These are phyloP conservation scores for Percina caprodes DNA, from an alignment of 2,113 vertebrate species.

Conservation along the genomic window DNA sequence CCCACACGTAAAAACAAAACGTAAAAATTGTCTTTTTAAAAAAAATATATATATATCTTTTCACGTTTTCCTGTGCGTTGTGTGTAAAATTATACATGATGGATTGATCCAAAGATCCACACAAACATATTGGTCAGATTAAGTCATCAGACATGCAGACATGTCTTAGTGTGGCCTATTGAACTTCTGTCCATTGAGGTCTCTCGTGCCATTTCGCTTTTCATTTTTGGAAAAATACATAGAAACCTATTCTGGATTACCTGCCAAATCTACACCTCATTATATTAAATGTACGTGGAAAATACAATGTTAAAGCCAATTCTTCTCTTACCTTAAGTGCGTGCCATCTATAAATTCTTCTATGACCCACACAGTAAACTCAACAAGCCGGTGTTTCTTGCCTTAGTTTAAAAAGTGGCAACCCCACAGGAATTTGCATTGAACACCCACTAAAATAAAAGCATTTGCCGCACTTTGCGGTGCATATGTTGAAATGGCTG, in stretches of 20 bases:
- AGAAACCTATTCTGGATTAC: background rate
- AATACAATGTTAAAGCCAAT: background rate
- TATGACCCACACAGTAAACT: conserved; percentile 36
- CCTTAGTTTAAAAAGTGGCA: conserved; percentile 43
- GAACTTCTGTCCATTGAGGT: background rate
- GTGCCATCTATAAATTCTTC: conserved; percentile 41
- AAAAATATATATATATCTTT: background rate
- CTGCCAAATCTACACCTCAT: conserved; percentile 1
- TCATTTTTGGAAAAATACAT: background rate
- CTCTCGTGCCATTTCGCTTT: background rate
- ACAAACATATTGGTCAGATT: conserved; percentile 13
- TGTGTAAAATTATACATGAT: background rate
- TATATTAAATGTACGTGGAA: background rate
- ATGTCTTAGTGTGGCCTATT: conserved; percentile 25
- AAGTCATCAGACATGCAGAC: conserved; percentile 42
- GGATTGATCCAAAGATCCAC: background rate
- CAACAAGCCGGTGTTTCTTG: conserved; percentile 23
- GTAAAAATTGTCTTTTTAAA: conserved; percentile 19
- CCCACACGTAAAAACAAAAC: conserved; percentile 28
- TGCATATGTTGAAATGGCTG: conserved; percentile 26
- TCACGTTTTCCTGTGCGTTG: conserved; percentile 18
- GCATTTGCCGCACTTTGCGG: conserved; percentile 13
- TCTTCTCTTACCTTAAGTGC: conserved; percentile 13
- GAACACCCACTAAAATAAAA: conserved; percentile 36
- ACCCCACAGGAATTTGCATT: conserved; percentile 51